These are phyloP conservation scores for Coregonus sp. DNA, from an alignment of 2,797 vertebrate species.

Conservation along the genomic window DNA sequence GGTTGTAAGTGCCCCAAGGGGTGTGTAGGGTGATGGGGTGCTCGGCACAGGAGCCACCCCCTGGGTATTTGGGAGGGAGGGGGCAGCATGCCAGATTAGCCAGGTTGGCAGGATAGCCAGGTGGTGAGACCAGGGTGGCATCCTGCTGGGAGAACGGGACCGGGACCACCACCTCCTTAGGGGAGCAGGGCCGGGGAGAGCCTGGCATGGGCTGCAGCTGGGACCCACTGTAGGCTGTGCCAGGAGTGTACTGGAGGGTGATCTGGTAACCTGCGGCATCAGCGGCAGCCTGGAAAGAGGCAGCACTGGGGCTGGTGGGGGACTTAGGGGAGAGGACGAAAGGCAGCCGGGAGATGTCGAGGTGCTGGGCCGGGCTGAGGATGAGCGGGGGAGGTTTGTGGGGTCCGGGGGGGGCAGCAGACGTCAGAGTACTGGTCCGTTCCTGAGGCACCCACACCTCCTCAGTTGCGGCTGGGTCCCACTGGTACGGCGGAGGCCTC, in stretches of 20 bases:
- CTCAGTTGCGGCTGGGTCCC: conserved; percentile 92
- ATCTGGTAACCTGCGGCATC: conserved; percentile 82
- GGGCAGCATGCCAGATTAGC: conserved; percentile 90
- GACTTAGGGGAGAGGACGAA: conserved; percentile 92
- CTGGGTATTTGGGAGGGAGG: conserved; percentile 93
- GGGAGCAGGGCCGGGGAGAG: conserved; percentile 81
- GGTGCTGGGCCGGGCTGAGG: conserved; percentile 87
- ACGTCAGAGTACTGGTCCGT: conserved; percentile 80
- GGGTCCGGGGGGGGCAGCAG: conserved; percentile 76
- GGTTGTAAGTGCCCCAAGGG: conserved; percentile 90
- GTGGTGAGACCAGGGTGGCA: conserved; percentile 82
- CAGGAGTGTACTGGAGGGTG: conserved; percentile 85
- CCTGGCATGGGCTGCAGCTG: conserved; percentile 85
- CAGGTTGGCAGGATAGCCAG: conserved; percentile 86
- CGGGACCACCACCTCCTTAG: conserved; percentile 87
- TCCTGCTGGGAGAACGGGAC: conserved; percentile 90
- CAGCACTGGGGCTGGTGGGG: conserved; percentile 83
- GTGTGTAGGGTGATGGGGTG: conserved; percentile 92
- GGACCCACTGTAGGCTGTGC: conserved; percentile 76
- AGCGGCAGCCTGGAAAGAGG: conserved; percentile 83
- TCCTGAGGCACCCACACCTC: conserved; percentile 98
- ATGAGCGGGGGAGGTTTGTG: conserved; percentile 89
- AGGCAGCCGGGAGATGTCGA: conserved; percentile 90
- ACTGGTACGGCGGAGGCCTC: conserved; percentile 94
- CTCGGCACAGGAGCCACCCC: conserved; percentile 85